A percentile compares a stretch with the other conserved stretches of the same genome.
Conservation (phyloP, 2,113 vertebrate species). For the Calyptommatus sinebrachiatus region DNA sequence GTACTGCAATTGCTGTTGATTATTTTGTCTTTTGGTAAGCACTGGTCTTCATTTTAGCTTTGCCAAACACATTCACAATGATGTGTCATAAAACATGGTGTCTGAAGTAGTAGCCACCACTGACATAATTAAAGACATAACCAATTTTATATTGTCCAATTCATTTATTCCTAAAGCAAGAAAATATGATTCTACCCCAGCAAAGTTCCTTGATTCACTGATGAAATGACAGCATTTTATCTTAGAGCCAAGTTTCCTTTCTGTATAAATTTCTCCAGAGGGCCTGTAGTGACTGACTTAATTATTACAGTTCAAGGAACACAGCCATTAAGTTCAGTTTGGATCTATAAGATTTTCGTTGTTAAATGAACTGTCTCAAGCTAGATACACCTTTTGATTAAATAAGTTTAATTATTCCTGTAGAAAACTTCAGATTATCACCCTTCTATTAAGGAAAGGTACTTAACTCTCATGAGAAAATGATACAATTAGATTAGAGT, state of each 20-base stretch:
- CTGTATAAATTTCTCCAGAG: not conserved
- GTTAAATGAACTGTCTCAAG: not conserved
- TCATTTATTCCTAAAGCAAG: not conserved
- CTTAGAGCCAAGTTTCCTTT: not conserved
- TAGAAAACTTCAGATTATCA: not conserved
- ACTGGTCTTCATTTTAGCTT: not conserved
- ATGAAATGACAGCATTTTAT: slow-evolving; percentile 6
- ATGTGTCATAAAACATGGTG: not conserved
- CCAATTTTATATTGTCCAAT: not conserved
- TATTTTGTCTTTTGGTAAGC: not conserved
- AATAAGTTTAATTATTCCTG: not conserved
- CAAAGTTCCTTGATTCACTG: not conserved
- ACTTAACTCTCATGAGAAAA: not conserved
- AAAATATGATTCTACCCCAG: not conserved
- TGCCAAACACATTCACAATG: not conserved
- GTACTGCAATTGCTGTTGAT: not conserved
- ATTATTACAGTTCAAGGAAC: not conserved
- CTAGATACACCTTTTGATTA: not conserved
- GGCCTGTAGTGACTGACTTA: not conserved
- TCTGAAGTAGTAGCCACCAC: not conserved
- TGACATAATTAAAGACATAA: slow-evolving; percentile 7
- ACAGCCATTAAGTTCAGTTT: not conserved
- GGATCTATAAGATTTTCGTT: not conserved
- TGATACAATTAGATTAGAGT: not conserved
- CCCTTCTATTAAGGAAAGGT: not conserved